Conservation (phyloP, 2,113 vertebrate species). For the Acanthochromis polyacanthus region DNA sequence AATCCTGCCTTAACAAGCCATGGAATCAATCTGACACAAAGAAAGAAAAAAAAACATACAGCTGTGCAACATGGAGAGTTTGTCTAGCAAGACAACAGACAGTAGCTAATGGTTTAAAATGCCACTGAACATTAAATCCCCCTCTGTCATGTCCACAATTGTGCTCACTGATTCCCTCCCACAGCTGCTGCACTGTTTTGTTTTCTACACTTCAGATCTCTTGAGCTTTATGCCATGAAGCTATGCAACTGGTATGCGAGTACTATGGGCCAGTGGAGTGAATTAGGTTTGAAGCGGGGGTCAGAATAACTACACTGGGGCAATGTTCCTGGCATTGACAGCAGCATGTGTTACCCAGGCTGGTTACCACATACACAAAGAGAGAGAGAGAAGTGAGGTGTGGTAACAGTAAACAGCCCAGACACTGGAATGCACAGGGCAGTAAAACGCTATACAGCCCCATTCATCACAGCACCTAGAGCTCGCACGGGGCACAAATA, state of each 20-base stretch:
- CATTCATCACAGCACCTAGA: constrained; percentile 74
- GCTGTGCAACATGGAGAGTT: constrained; percentile 63
- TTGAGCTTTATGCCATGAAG: constrained; percentile 67
- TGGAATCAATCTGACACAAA: constrained; percentile 56
- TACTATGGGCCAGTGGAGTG: constrained; percentile 28
- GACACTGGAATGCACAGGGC: constrained; percentile 68
- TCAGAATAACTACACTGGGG: constrained; percentile 54
- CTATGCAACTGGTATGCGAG: constrained; percentile 69
- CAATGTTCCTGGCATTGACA: constrained; percentile 56
- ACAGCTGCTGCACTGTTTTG: constrained; percentile 75
- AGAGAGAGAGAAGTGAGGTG: constrained; percentile 62
- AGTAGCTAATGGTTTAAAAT: constrained; percentile 78
- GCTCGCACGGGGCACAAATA: constrained; percentile 60
- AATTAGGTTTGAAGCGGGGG: constrained; percentile 63
- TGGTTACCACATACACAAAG: constrained; percentile 33
- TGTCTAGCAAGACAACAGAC: constrained; percentile 55
- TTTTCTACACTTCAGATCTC: constrained; percentile 68
- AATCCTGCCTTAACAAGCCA: constrained; percentile 75
- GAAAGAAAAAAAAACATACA: constrained; percentile 48
- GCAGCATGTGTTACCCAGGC: constrained; percentile 60
- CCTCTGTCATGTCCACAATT: constrained; percentile 66
- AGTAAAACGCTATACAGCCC: constrained; percentile 64
- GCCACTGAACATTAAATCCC: constrained; percentile 62
- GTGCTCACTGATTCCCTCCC: constrained; percentile 57
- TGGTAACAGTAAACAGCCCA: constrained; percentile 73